Evolutionary conservation across 2,113 vertebrate species (phyloP).

Genomic region (Uropsilus gracilis): DNA sequence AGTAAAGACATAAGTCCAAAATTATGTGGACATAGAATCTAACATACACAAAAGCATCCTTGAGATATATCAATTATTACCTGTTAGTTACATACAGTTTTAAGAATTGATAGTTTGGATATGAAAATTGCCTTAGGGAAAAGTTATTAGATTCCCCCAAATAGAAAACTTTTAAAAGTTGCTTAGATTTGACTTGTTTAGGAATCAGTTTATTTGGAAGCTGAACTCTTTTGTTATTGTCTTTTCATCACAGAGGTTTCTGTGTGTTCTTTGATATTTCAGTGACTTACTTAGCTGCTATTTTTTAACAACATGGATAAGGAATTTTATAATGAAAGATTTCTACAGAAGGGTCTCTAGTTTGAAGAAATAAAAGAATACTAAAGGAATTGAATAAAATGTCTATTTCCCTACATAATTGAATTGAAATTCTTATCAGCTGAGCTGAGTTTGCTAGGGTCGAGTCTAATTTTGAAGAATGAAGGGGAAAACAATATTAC

Average conservation of each 20-base stretch:
- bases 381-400: conserved; percentile 5
- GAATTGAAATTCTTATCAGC: not conserved
- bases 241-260: not conserved
- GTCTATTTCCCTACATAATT: not conserved
- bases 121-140: conserved; percentile 28
- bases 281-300: not conserved
- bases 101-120: not conserved
- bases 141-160: not conserved
- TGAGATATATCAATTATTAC: not conserved
- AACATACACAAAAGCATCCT: not conserved
- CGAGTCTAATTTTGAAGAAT: not conserved
- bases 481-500: not conserved
- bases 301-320: not conserved
- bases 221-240: not conserved
- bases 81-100: not conserved
- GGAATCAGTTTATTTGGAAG: not conserved
- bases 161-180: not conserved
- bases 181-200: not conserved
- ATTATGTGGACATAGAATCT: no score
- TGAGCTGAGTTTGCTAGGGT: not conserved
- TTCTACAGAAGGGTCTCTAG: not conserved
- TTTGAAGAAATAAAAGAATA: conserved; percentile 24
- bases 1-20: no score
- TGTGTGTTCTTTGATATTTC: conserved; percentile 12
- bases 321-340: conserved; percentile 29